Percentiles rank a stretch among this genome's conserved stretches.
Conservation (phyloP, 2,888 invertebrate species). For the Dasysyrphus tricinctus region DNA sequence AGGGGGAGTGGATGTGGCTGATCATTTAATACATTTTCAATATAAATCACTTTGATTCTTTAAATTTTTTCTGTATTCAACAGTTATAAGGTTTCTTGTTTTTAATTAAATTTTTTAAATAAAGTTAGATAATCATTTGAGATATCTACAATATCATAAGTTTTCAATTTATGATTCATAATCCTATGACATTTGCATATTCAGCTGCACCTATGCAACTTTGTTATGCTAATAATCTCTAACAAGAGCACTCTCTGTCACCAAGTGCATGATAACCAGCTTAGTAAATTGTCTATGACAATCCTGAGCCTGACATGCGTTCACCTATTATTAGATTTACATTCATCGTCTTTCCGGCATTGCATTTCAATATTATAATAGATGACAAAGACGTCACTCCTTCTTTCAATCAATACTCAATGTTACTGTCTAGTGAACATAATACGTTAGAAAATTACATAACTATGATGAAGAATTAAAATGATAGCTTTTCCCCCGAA, state of each 20-base stretch:
- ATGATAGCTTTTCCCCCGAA: slow-evolving; percentile 3
- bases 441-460: background rate
- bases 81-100: too few relatives aligned
- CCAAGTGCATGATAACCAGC: slow-evolving; percentile 14
- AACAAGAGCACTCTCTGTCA: slow-evolving; percentile 8
- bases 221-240: slow-evolving; percentile 10
- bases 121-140: too few relatives aligned
- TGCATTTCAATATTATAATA: slow-evolving; percentile 15
- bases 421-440: slow-evolving; percentile 7
- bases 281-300: slow-evolving; percentile 19
- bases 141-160: too few relatives aligned
- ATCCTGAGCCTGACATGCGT: slow-evolving; percentile 2
- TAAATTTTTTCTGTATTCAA: too few relatives aligned
- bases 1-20: too few relatives aligned
- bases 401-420: slow-evolving; percentile 23
- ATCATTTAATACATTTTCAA: too few relatives aligned
- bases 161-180: background rate
- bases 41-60: too few relatives aligned
- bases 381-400: slow-evolving; percentile 24
- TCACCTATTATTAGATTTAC: slow-evolving; percentile 19
- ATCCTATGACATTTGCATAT: background rate
- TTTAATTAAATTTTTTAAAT: too few relatives aligned
- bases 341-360: slow-evolving; percentile 17
- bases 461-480: slow-evolving; percentile 4
- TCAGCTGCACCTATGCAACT: background rate